These are phyloP conservation scores for Tupaia chinensis DNA, from an alignment of 2,113 vertebrate genomes.

Conservation along the genomic window DNA sequence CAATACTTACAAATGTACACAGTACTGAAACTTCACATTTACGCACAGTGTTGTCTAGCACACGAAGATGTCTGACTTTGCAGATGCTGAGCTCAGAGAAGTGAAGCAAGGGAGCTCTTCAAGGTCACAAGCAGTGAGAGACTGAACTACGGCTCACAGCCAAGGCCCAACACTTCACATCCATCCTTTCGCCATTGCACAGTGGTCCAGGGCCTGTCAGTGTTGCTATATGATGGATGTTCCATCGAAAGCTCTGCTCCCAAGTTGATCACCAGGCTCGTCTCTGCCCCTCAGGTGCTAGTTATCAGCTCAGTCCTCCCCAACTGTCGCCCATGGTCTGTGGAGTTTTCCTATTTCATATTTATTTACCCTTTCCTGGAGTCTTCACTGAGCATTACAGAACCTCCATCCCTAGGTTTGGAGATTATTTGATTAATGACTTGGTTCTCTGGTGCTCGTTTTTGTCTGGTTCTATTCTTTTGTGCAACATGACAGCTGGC, in stretches of 20 bases:
- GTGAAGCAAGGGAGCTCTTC: neutral
- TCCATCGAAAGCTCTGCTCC: neutral
- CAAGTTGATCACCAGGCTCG: neutral
- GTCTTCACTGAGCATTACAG: neutral
- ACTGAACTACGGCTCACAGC: neutral
- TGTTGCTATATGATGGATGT: neutral
- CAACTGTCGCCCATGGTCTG: neutral
- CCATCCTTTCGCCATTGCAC: neutral
- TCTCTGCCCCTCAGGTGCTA: neutral
- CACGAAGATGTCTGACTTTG: neutral
- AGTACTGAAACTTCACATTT: neutral
- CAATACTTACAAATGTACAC: neutral
- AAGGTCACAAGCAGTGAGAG: neutral
- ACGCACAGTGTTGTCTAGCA: neutral
- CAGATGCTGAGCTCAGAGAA: neutral
- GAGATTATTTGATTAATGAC: neutral
- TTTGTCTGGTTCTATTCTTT: neutral
- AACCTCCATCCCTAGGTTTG: neutral
- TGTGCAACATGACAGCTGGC: neutral
- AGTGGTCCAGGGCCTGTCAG: neutral
- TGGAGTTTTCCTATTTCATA: neutral
- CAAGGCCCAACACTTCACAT: neutral
- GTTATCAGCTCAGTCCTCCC: neutral
- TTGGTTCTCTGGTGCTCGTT: neutral
- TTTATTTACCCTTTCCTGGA: slow-evolving; percentile 15